Conservation (phyloP, 2,888 invertebrate species). For the Eueremaeus valkanovi region DNA sequence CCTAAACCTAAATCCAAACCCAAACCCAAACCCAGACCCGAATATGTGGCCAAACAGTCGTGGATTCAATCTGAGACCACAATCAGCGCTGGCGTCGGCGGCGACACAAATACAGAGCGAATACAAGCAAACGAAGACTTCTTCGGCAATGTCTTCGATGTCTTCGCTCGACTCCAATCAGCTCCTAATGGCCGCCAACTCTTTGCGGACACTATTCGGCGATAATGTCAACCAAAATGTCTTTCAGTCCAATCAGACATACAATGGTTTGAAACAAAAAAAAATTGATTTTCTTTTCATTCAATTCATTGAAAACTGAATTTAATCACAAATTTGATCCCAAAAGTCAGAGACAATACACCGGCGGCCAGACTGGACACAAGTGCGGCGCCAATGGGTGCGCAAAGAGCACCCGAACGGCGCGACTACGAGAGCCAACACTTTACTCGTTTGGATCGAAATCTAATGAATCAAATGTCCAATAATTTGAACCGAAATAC, state of each 20-base stretch:
- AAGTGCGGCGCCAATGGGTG: too few species aligned
- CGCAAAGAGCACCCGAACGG: neutral
- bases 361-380: neutral
- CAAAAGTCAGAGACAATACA: neutral
- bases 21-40: too few species aligned
- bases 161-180: slow-evolving; percentile 3
- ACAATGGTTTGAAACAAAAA: too few species aligned
- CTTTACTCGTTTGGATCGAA: neutral
- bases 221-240: neutral
- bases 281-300: neutral
- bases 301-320: neutral
- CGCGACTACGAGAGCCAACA: neutral
- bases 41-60: too few species aligned
- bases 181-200: slow-evolving; percentile 1
- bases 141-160: too few species aligned
- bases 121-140: too few species aligned
- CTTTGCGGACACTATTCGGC: neutral
- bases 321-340: neutral
- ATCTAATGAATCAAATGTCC: neutral
- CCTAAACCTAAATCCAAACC: too few species aligned
- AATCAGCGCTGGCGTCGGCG: too few species aligned
- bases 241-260: neutral
- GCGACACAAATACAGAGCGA: too few species aligned
- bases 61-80: too few species aligned
- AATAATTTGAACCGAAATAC: neutral